Conservation (phyloP, 2,888 invertebrate genomes). For the Plagodis dolabraria region DNA sequence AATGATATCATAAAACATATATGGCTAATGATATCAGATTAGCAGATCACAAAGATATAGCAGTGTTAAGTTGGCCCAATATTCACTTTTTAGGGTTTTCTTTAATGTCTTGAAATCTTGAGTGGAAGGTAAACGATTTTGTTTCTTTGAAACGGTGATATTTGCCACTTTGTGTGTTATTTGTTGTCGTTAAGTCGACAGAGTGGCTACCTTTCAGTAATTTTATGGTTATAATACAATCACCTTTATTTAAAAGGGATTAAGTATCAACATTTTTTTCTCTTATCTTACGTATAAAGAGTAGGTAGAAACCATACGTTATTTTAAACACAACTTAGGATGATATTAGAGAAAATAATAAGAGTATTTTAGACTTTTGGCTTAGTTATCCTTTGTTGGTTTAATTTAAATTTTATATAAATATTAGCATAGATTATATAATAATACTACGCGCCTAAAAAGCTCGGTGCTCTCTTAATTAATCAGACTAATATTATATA, state of each 20-base stretch:
- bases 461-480: too few relatives aligned
- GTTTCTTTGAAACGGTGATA: slow-evolving; percentile 27
- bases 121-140: slow-evolving; percentile 35
- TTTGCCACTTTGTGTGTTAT: slow-evolving; percentile 39
- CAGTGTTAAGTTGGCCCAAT: slow-evolving; percentile 17
- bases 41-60: slow-evolving; percentile 51
- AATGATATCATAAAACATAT: too few relatives aligned
- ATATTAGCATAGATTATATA: too few relatives aligned
- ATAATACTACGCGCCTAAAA: too few relatives aligned
- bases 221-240: slow-evolving; percentile 39
- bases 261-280: background rate
- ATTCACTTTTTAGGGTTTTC: background rate
- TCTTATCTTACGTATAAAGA: too few relatives aligned
- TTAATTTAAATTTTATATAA: too few relatives aligned
- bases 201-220: slow-evolving; percentile 45
- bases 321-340: too few relatives aligned
- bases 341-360: too few relatives aligned
- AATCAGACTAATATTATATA: too few relatives aligned
- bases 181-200: slow-evolving; percentile 48
- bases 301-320: too few relatives aligned
- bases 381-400: too few relatives aligned
- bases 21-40: slow-evolving; percentile 55
- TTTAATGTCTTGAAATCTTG: slow-evolving; percentile 34
- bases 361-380: too few relatives aligned
- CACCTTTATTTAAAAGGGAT: slow-evolving; percentile 36